phyloP scores from a whole-genome alignment of 2,888 invertebrate species.

The Caenorhabditis wallacei region DNA sequence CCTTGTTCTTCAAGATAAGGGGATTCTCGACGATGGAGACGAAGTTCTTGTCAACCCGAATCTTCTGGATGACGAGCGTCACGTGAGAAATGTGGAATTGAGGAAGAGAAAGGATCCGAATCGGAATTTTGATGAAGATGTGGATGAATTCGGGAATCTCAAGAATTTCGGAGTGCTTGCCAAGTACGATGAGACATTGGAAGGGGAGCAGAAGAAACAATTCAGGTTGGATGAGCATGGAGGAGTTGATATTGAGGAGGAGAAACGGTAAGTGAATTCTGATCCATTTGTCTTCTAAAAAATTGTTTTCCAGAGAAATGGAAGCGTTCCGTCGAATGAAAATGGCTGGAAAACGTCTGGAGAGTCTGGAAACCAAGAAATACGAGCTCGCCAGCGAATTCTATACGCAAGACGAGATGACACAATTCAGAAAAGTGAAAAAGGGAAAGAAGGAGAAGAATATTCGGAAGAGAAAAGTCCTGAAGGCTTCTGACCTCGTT shows the following conservation, averaged over 20 bases:
- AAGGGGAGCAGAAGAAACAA: slow-evolving; percentile 85
- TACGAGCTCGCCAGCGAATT: slow-evolving; percentile 91
- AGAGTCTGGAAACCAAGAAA: slow-evolving; percentile 86
- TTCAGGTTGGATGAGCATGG: slow-evolving; percentile 79
- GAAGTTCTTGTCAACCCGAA: slow-evolving; percentile 91
- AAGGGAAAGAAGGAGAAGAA: slow-evolving; percentile 80
- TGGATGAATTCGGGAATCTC: slow-evolving; percentile 86
- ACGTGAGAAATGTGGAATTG: slow-evolving; percentile 88
- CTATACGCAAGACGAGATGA: slow-evolving; percentile 89
- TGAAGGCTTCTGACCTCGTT: slow-evolving; percentile 81
- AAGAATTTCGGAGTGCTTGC: slow-evolving; percentile 86
- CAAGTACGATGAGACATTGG: slow-evolving; percentile 96
- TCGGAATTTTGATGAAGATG: slow-evolving; percentile 87
- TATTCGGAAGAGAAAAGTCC: slow-evolving; percentile 74
- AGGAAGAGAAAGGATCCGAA: slow-evolving; percentile 90
- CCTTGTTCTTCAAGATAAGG: slow-evolving; percentile 94
- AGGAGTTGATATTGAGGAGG: slow-evolving; percentile 76
- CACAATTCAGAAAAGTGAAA: slow-evolving; percentile 81
- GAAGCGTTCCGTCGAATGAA: slow-evolving; percentile 62
- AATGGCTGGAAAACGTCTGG: slow-evolving; percentile 84
- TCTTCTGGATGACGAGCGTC: slow-evolving; percentile 84
- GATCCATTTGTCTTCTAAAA: slow-evolving; percentile 22
- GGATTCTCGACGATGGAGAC: slow-evolving; percentile 90
- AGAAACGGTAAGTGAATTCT: slow-evolving; percentile 61
- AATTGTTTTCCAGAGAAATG: slow-evolving; percentile 25